phyloP scores from a whole-genome alignment of 2,797 vertebrate species.

The Acipenser oxyrinchus region DNA sequence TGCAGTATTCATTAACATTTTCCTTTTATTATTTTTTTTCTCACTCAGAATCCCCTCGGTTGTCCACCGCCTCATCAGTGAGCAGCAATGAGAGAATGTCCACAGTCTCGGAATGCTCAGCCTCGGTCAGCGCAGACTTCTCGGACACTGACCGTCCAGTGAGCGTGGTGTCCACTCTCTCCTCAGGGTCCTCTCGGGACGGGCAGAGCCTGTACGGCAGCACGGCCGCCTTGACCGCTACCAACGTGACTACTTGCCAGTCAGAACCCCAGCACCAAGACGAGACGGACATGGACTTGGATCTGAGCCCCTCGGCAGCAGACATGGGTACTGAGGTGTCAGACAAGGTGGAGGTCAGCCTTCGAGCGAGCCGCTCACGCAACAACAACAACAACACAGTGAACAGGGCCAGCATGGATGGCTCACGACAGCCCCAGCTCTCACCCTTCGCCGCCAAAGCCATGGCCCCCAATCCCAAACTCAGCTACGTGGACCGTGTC shows the following conservation, averaged over 20 bases:
- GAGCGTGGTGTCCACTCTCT: constrained; percentile 63
- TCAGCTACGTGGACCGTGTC: constrained; percentile 84
- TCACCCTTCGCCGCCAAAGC: constrained; percentile 56
- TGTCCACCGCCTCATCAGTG: constrained; percentile 44
- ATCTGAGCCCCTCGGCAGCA: constrained; percentile 47
- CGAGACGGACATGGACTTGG: constrained; percentile 55
- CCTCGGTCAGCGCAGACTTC: constrained; percentile 42
- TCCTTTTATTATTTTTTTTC: neutral
- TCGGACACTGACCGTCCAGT: constrained; percentile 59
- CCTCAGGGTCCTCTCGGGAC: constrained; percentile 68
- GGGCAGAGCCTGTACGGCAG: constrained; percentile 62
- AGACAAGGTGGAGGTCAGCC: rapidly evolving
- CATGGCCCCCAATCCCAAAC: constrained; percentile 61
- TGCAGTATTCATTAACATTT: no score
- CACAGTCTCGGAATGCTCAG: constrained; percentile 41
- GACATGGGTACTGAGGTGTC: neutral
- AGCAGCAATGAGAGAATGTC: constrained; percentile 64
- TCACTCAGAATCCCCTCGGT: constrained; percentile 53
- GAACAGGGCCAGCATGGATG: constrained; percentile 30
- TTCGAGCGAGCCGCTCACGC: constrained; percentile 21
- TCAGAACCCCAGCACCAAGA: constrained; percentile 27
- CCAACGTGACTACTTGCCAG: constrained; percentile 5
- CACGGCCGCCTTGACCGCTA: constrained; percentile 39
- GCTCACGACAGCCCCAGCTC: constrained; percentile 29
- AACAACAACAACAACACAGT: constrained; percentile 57